Evolutionary conservation across 2,888 invertebrate genomes (phyloP), one percentile per base, ranked within the genome.

Genomic region (Protonemura montana): DNA sequence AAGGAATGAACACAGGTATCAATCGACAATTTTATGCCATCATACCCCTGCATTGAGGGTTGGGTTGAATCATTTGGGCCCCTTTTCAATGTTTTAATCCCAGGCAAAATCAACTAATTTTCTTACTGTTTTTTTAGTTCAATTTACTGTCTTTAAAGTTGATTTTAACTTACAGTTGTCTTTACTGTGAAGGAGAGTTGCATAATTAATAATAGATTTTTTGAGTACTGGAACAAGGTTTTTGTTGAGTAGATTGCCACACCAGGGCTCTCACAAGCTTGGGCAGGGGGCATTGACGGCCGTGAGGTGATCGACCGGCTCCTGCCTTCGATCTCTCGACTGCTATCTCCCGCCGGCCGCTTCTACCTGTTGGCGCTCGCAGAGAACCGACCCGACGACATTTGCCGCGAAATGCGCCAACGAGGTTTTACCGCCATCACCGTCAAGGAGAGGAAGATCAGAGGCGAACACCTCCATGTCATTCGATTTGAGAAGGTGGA

Each of bases 281-380:
- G 97, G 97, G 97, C 97, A 0, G 97, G 97, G 10, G 97, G 97
- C 0, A 86, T 90, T 0, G 92, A 94, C 88, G 97, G 97, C 3
- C 92, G 96, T 87, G 94, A 96, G 91, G 94, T 88, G 21, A 87
- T 87, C 86, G 88, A 88, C 83, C 78, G 92, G 86, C 91, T 99
- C 86, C 93, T 99, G 86, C 91, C 93, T 83, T 91, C 93, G 89
- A 93, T 98, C 90, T 93, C 95, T 88, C 91, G 93, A 88, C 93
- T 97, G 87, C 92, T 99, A 87, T 94, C 96, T n/a, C 89, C 92
- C 0, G 90, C 92, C 85, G 98, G 99, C 25, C 92, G 96, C 0
- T 96, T 98, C 91, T 99, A 99, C 91, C 92, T 99, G 88, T 93
- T 99, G 84, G 93, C 97, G 30, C 94, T 99, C 88, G 95, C 96